phyloP scores from a whole-genome alignment of 2,888 invertebrate species.

The Rotaria macrura region DNA sequence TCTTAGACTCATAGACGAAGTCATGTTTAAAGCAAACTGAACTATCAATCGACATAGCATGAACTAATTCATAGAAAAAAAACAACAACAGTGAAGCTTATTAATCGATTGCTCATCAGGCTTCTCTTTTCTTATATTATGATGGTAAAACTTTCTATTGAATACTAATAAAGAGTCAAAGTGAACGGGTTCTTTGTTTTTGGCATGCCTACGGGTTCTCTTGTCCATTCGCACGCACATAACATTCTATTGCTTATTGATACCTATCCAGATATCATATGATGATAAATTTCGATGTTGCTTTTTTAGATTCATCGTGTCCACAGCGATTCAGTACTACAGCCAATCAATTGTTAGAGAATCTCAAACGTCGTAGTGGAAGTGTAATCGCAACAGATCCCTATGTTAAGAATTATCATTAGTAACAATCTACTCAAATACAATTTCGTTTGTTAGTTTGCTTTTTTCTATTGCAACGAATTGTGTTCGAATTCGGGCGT shows the following conservation, averaged over 20 bases:
- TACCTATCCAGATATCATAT: background rate
- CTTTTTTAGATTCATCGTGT: background rate
- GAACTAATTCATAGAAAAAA: too few species aligned
- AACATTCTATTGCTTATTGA: background rate
- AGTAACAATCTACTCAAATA: background rate
- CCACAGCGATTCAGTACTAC: background rate
- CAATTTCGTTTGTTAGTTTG: background rate
- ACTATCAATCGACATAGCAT: background rate
- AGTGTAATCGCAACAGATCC: background rate
- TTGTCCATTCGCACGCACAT: background rate
- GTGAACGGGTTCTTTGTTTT: background rate
- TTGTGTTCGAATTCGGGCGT: background rate
- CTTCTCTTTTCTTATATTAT: background rate
- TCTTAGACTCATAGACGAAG: background rate
- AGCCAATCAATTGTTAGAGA: constrained; percentile 11
- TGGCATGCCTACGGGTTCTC: background rate
- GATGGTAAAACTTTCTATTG: background rate
- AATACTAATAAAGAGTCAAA: background rate
- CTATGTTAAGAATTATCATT: background rate
- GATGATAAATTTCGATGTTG: background rate
- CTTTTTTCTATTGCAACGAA: background rate
- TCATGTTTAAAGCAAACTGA: too few species aligned
- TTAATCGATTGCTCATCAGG: too few species aligned
- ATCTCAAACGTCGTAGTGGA: background rate
- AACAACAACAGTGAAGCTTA: too few species aligned